These are phyloP conservation scores for Chaetops frenatus DNA, from an alignment of 2,113 vertebrate species.

Conservation along the genomic window DNA sequence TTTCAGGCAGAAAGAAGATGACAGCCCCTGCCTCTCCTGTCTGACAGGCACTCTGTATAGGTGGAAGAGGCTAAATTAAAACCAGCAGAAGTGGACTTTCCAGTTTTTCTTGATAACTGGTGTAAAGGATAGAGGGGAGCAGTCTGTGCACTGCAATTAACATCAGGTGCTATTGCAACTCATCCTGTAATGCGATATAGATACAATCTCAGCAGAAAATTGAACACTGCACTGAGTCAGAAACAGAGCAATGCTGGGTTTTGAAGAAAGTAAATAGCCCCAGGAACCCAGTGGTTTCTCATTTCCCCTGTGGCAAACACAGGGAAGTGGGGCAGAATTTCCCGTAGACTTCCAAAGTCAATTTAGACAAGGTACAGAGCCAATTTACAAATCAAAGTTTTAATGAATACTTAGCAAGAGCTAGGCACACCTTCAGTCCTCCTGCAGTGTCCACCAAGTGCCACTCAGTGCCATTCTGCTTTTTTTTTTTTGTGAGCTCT, in stretches of 20 bases:
- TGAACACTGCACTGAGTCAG: slow-evolving; percentile 22
- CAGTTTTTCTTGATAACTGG: slow-evolving; percentile 60
- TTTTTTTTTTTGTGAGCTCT: neutral
- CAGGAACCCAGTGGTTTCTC: slow-evolving; percentile 1
- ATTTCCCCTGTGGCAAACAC: slow-evolving; percentile 15
- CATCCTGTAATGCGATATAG: slow-evolving; percentile 32
- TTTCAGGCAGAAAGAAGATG: neutral
- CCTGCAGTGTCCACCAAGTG: neutral
- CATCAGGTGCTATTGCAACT: slow-evolving; percentile 25
- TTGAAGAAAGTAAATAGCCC: slow-evolving; percentile 37
- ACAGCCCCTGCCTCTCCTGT: neutral
- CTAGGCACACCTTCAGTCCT: neutral
- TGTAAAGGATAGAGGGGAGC: slow-evolving; percentile 38
- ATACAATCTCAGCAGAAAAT: slow-evolving; percentile 58
- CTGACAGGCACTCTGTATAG: neutral
- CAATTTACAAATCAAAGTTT: neutral
- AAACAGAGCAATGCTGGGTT: slow-evolving; percentile 5
- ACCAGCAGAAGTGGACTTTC: slow-evolving; percentile 21
- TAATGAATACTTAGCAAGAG: neutral
- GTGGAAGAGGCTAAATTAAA: slow-evolving; percentile 44
- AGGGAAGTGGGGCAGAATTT: neutral
- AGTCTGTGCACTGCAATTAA: slow-evolving; percentile 46
- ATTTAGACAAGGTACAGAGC: neutral
- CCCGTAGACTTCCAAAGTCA: neutral
- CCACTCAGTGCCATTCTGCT: neutral